Conservation (phyloP, 30 jellyfish, hydroid and myxozoan species). For the Aurelia coerulea region DNA sequence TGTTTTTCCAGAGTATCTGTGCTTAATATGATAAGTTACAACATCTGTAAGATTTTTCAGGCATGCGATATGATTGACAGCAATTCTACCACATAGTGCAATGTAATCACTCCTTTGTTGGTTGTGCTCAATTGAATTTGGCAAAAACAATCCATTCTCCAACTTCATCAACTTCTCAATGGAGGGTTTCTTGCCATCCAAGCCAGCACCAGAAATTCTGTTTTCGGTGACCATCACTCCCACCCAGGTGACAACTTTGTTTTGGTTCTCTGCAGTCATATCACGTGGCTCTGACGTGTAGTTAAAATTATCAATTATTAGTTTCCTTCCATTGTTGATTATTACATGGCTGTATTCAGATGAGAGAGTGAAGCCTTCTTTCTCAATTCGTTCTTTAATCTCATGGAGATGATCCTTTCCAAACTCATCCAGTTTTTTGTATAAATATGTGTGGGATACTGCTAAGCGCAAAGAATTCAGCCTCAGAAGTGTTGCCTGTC, state of each 20-base stretch:
- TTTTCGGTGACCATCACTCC: conserved; percentile 20
- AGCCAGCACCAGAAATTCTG: conserved; percentile 26
- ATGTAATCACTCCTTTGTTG: conserved; percentile 24
- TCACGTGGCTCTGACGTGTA: conserved; percentile 26
- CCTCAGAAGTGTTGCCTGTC: conserved; percentile 50
- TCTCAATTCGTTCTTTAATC: neutral
- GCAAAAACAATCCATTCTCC: conserved; percentile 21
- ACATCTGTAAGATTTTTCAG: conserved; percentile 16
- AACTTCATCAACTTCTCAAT: neutral
- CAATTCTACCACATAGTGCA: conserved; percentile 17
- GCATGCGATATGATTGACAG: conserved; percentile 24
- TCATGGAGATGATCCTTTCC: conserved; percentile 35
- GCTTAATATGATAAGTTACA: conserved; percentile 16
- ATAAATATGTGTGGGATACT: conserved; percentile 39
- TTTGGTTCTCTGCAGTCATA: conserved; percentile 37
- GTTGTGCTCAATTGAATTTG: conserved; percentile 7
- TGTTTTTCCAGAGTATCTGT: conserved; percentile 4
- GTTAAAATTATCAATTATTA: conserved; percentile 11
- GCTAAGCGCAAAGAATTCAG: conserved; percentile 26
- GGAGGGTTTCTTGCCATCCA: conserved; percentile 17
- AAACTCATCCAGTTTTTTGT: conserved; percentile 38
- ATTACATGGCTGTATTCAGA: neutral
- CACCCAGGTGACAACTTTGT: conserved; percentile 29
- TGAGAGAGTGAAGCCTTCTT: conserved; percentile 14
- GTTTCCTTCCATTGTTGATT: neutral